Evolutionary conservation across 2,113 vertebrate species (phyloP), one percentile per base, ranked within the genome.

Genomic region (Phoenicopterus ruber): DNA sequence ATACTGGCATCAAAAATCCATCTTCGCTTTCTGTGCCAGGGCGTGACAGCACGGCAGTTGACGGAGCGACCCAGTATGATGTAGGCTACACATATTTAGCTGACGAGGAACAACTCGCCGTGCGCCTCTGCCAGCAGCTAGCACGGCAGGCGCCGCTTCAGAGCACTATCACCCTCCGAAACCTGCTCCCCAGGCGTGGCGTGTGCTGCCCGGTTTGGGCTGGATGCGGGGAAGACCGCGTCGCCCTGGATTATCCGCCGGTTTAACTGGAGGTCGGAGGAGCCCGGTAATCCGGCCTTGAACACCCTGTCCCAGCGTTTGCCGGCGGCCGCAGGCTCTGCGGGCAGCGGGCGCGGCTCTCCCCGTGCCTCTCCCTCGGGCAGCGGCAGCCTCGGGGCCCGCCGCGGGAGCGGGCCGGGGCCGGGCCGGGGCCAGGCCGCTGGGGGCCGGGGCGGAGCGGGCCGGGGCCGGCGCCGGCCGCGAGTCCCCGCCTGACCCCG

Each of bases 301-400:
- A 19, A 10, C 29, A 52, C 52, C 62, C 2, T 8, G 9, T 0
- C 19, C n/a, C 58, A 3, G 54, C 1, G 21, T 1, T 2, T 2
- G 47, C 50, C 63, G 19, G 44, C 89, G 25, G 61, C 71, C 66
- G 40, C 71, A 7, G 71, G 52, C 82, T 44, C 54, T 4, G 65
- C 50, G 3, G 70, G 49, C 77, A 25, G 19, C 59, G 8, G 59
- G n/a, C 54, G 63, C 67, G 6, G 40, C 86, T 11, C 54, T 13
- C 54, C 28, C 46, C 21, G 8, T 5, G 19, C 78, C 44, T 6
- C 12, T 31, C n/a, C 57, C 73, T 26, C 10, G 28, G 59, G 81
- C 50, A 14, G 55, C 86, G 3, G 70, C 85, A 40, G 90, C 86
- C 59, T 14, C 55, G 66, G 52, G 28, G 42, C 70, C 36, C 36